Evolutionary conservation across 2,888 invertebrate species (phyloP).

Genomic region (Cylloceria caligata): DNA sequence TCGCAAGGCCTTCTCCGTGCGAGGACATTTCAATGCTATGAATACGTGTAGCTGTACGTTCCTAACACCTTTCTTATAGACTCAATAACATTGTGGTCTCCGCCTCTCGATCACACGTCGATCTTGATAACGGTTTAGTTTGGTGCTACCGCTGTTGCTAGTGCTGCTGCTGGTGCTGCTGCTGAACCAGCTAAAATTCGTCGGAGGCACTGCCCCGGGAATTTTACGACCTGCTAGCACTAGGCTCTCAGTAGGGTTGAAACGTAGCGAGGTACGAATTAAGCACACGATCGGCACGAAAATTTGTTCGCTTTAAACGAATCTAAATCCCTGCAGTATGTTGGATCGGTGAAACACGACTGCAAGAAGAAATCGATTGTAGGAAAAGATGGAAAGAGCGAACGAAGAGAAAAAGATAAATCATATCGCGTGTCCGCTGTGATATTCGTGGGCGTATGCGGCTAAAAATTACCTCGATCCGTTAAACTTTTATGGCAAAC

Average conservation of each 20-base stretch:
- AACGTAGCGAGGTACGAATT: conserved; percentile 50
- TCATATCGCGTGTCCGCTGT: conserved; percentile 50
- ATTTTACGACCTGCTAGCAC: conserved; percentile 52
- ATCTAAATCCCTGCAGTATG: conserved; percentile 54
- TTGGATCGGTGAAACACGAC: conserved; percentile 30
- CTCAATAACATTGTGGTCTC: conserved; percentile 22
- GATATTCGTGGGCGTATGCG: conserved; percentile 47
- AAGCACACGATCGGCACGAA: conserved; percentile 60
- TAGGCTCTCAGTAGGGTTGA: conserved; percentile 19
- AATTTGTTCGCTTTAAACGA: conserved; percentile 63
- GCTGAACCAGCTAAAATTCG: conserved; percentile 56
- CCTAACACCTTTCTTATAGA: conserved; percentile 48
- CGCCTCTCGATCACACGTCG: conserved; percentile 67
- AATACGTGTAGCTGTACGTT: conserved; percentile 6
- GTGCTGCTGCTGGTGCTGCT: conserved; percentile 3
- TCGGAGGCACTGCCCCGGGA: conserved; percentile 36
- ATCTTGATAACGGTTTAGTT: conserved; percentile 69
- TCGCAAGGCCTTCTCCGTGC: conserved; percentile 10
- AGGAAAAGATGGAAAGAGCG: too few species aligned
- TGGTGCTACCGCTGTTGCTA: conserved; percentile 25
- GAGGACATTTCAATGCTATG: conserved; percentile 4
- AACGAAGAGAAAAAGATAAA: conserved; percentile 42
- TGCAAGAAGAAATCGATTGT: too few species aligned
- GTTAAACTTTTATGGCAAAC: conserved; percentile 46
- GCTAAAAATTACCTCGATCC: conserved; percentile 56